Evolutionary conservation across 2,888 invertebrate genomes (phyloP).

Genomic region (Hydroisotoma schaefferi): DNA sequence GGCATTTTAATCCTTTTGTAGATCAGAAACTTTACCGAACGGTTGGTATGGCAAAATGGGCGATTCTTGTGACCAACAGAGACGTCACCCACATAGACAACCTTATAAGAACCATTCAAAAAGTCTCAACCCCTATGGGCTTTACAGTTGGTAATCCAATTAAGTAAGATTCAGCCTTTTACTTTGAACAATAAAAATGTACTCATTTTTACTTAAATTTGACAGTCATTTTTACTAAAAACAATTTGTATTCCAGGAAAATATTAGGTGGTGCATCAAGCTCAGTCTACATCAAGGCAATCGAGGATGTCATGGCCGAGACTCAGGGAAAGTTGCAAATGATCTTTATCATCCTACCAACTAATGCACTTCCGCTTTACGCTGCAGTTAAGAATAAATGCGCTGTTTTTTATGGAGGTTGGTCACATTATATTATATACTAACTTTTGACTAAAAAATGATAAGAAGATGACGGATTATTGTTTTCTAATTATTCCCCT

Average conservation of each 20-base stretch:
- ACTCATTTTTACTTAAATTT: too few relatives aligned
- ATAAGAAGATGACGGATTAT: background rate
- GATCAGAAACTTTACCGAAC: constrained; percentile 7
- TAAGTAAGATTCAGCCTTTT: background rate
- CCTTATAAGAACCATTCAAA: constrained; percentile 18
- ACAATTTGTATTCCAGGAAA: background rate
- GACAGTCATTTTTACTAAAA: background rate
- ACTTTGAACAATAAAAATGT: too few relatives aligned
- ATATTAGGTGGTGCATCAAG: background rate
- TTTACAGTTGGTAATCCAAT: constrained; percentile 14
- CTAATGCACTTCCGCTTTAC: constrained; percentile 56
- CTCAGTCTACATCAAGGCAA: constrained; percentile 14
- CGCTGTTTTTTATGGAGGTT: constrained; percentile 33
- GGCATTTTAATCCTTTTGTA: background rate
- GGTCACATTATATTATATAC: constrained; percentile 1
- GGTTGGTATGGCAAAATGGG: constrained; percentile 3
- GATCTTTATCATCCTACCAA: constrained; percentile 54
- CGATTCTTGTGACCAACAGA: constrained; percentile 2
- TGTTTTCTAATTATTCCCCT: constrained; percentile 9
- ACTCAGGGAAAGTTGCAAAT: constrained; percentile 50
- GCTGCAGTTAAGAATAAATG: constrained; percentile 57
- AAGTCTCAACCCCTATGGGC: constrained; percentile 7
- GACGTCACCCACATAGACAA: constrained; percentile 2
- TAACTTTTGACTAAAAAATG: background rate
- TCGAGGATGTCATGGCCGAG: constrained; percentile 19